A percentile compares a stretch with the other conserved stretches of the same genome.
Conservation (phyloP, 53 echinoderm and acorn worm genomes). For the Holothuria scabra region DNA sequence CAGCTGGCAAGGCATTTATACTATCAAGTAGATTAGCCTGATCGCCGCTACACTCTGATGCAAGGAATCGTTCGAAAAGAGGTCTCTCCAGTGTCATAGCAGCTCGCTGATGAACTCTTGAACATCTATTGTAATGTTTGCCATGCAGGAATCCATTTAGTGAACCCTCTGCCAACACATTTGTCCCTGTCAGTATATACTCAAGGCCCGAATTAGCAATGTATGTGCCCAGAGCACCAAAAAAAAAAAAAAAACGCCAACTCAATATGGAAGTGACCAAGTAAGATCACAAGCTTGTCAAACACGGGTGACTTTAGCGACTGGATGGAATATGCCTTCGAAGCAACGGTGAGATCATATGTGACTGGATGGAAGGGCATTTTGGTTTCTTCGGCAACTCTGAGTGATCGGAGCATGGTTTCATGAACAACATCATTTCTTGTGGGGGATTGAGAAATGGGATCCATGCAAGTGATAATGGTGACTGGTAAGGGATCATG, state of each 20-base stretch:
- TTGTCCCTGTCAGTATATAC: constrained; percentile 20
- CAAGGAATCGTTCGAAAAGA: constrained; percentile 43
- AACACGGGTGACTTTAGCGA: constrained; percentile 27
- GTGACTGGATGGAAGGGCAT: constrained; percentile 19
- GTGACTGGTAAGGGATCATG: constrained; percentile 35
- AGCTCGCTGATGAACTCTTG: constrained; percentile 45
- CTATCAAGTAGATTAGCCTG: constrained; percentile 17
- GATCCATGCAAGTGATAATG: constrained; percentile 55
- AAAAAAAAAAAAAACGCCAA: constrained; percentile 56
- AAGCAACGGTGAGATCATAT: constrained; percentile 47
- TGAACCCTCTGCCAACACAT: constrained; percentile 37
- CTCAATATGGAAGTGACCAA: constrained; percentile 56
- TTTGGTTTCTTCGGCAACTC: constrained; percentile 39
- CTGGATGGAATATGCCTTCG: constrained; percentile 51
- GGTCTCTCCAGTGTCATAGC: constrained; percentile 47
- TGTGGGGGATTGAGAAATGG: constrained; percentile 54
- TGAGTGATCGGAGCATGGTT: constrained; percentile 58
- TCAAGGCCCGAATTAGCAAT: constrained; percentile 38
- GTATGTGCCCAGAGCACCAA: constrained; percentile 33
- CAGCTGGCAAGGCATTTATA: neutral
- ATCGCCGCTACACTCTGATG: neutral
- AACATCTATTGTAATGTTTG: constrained; percentile 59
- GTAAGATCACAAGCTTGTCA: constrained; percentile 40
- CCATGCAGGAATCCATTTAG: constrained; percentile 52
- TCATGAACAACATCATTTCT: constrained; percentile 71